A percentile compares a stretch with the other conserved stretches of the same genome.
Evolutionary conservation across 1,140 invertebrate genomes (phyloP).

Genomic region (Atta colombica): DNA sequence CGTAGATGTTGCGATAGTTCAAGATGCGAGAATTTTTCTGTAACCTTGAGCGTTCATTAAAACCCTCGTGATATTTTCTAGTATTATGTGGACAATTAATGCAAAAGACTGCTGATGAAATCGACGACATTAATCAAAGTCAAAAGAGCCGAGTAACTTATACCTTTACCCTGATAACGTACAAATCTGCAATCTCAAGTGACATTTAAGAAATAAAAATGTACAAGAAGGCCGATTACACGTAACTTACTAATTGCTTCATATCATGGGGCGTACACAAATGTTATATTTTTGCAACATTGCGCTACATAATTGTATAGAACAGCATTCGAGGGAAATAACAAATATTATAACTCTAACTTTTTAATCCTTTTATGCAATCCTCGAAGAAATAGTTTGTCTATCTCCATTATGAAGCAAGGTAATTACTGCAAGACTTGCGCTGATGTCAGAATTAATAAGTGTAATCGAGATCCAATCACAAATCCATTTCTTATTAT

Average conservation of each 20-base stretch:
- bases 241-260: slow-evolving; percentile 3
- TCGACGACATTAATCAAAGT: slow-evolving; percentile 63
- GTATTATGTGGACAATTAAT: slow-evolving; percentile 53
- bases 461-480: slow-evolving; percentile 37
- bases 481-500: slow-evolving; percentile 55
- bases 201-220: slow-evolving; percentile 52
- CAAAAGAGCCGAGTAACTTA: slow-evolving; percentile 33
- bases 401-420: slow-evolving; percentile 17
- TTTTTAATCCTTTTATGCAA: not conserved
- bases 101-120: slow-evolving; percentile 42
- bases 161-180: slow-evolving; percentile 25
- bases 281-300: not conserved
- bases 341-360: not conserved
- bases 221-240: slow-evolving; percentile 7
- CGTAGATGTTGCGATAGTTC: slow-evolving; percentile 6
- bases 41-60: slow-evolving; percentile 56
- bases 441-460: slow-evolving; percentile 52
- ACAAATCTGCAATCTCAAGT: slow-evolving; percentile 48
- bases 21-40: slow-evolving; percentile 27
- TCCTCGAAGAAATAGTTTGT: not conserved
- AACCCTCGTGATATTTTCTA: slow-evolving; percentile 30
- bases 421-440: slow-evolving; percentile 14
- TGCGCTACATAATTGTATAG: not conserved
- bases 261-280: not conserved
- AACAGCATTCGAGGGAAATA: not conserved